Base-by-base conservation (phyloP, 2,113 vertebrate species). In the Vidua chalybeata region DNA sequence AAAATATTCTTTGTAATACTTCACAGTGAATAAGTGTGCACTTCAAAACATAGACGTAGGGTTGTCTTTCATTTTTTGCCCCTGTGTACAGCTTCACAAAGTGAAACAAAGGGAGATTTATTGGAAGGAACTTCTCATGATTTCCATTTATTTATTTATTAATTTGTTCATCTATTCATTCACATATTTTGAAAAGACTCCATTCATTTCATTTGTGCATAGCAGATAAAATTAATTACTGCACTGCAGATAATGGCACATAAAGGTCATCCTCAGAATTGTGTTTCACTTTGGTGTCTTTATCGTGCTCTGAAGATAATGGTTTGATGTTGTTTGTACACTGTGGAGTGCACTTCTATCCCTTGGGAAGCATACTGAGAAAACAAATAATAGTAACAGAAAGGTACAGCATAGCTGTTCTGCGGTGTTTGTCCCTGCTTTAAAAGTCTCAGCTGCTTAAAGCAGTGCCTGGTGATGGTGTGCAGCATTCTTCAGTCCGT, bases 191-290 rank as follows among this genome's bases (percentile, higher is more conserved):
- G 35, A 35, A 92, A 87, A 96, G 89, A 37, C 6, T 7, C 14
- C 77, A 51, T 94, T 95, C 6, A 79, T 93, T 92, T 95, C 54
- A 74, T 83, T 96, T 91, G 39, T 79, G 74, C 26, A 33, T 74
- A 94, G 78, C 71, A 77, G 93, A 95, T 97, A 97, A 95, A 97
- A 95, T 92, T 92, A 93, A 96, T 97, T 92, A 77, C 96, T 97
- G 87, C 84, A 56, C 89, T 97, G 93, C 83, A 97, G 97, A 97
- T 96, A 94, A 89, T 79, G 90, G 83, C 75, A 90, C 54, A 56
- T 87, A 96, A 97, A 98, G 97, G 95, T 97, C 95, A 84, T 89
- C 72, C 95, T 95, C 97, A 83, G 87, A 94, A 90, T 79, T 87
- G 59, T 88, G 58, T 91, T 97, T 97, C 84, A 46, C 80, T 93